These are phyloP conservation scores for Ctenodactylus gundi DNA, from an alignment of 2,113 vertebrate species.

Conservation along the genomic window DNA sequence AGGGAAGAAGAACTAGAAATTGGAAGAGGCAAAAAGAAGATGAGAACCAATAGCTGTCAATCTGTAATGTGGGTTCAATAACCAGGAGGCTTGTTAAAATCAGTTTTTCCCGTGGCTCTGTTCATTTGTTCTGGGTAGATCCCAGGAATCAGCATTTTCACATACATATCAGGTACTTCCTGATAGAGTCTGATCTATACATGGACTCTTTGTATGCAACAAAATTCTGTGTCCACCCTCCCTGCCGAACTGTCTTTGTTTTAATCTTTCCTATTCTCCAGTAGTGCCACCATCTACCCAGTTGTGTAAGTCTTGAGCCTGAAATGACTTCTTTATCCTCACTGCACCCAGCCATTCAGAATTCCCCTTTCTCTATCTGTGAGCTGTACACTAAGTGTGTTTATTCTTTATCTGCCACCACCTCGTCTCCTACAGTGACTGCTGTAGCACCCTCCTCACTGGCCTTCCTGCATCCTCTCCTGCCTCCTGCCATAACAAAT, in stretches of 20 bases:
- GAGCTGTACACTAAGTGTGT: neutral
- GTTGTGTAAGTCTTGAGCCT: neutral
- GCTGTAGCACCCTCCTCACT: neutral
- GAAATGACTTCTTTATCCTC: neutral
- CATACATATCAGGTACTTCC: neutral
- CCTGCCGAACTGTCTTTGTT: neutral
- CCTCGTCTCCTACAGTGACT: neutral
- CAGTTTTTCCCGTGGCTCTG: neutral
- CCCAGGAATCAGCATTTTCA: neutral
- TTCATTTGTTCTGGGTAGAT: neutral
- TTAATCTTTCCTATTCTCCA: conserved; percentile 6
- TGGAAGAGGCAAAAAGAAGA: neutral
- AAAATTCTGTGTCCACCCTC: neutral
- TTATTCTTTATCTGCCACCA: neutral
- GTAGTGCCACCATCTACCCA: neutral
- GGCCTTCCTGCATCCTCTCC: neutral
- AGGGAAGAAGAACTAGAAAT: neutral
- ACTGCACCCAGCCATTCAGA: no score
- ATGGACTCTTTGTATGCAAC: neutral
- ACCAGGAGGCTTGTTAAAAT: neutral
- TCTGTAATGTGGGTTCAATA: neutral
- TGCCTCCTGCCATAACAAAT: neutral
- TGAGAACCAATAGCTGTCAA: neutral
- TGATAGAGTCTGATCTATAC: neutral
- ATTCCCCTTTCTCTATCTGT: neutral